A percentile compares a stretch with the other conserved stretches of the same genome.
phyloP scores from a whole-genome alignment of 2,888 invertebrate genomes.

The Formica aserva region DNA sequence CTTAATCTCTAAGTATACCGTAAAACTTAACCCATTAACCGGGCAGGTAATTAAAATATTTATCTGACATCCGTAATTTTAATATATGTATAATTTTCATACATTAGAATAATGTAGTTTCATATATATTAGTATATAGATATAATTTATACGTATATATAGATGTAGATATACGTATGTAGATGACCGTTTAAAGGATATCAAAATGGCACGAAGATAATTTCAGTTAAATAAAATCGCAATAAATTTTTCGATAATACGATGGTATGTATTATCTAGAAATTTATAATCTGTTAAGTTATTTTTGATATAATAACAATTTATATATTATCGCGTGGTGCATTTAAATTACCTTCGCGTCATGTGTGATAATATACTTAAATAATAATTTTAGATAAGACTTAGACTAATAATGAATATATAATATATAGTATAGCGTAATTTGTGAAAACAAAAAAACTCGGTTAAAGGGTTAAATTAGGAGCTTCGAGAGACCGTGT shows the following conservation, averaged over 20 bases:
- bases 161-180: slow-evolving; percentile 20
- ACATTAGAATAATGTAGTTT: slow-evolving; percentile 34
- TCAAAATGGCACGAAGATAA: slow-evolving; percentile 28
- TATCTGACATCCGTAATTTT: slow-evolving; percentile 30
- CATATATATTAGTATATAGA: slow-evolving; percentile 31
- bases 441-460: slow-evolving; percentile 33
- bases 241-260: slow-evolving; percentile 39
- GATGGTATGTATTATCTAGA: neutral
- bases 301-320: slow-evolving; percentile 30
- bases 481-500: slow-evolving; percentile 34
- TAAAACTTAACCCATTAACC: slow-evolving; percentile 54
- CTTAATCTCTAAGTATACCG: slow-evolving; percentile 45
- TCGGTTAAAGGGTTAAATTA: slow-evolving; percentile 55
- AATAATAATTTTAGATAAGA: slow-evolving; percentile 51
- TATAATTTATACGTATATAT: slow-evolving; percentile 34
- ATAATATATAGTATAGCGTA: slow-evolving; percentile 36
- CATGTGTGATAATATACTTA: slow-evolving; percentile 8
- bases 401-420: slow-evolving; percentile 30
- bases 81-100: slow-evolving; percentile 41
- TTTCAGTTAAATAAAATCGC: slow-evolving; percentile 36
- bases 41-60: slow-evolving; percentile 44
- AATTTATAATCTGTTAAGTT: slow-evolving; percentile 30
- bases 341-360: slow-evolving; percentile 26
- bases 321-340: slow-evolving; percentile 4
- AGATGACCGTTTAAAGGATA: neutral